Base-by-base conservation (phyloP, 2,888 invertebrate species). In the Bhutanitis thaidina region DNA sequence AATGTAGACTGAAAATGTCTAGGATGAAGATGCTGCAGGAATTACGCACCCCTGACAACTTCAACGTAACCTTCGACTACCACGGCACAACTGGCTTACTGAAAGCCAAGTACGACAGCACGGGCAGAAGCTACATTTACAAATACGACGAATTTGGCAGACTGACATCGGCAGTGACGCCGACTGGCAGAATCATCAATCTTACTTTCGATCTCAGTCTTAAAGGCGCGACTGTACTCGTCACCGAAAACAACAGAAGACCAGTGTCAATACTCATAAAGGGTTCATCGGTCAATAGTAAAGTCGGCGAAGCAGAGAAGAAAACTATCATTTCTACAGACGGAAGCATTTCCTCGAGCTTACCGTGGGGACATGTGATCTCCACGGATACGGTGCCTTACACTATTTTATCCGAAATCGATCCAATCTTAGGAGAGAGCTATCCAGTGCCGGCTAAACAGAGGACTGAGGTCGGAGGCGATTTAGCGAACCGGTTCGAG, bases 121-220 rank as follows among this genome's bases (percentile, higher is more conserved):
- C 96, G 1, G 97, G 97, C 1, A 91, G 97, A 58, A 96, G 96
- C 62, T 96, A 96, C 71, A 96, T 97, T 14, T 98, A 98, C 77
- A 96, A 96, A 69, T 98, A 98, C 69, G 98, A 98, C 71, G 96
- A 96, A 72, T 98, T 97, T 70, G 98, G 98, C 1, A 92, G 98
- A 50, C 88, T 98, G 1, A 96, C 96, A 1, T 95, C 95, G 9
- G 97, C 97, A 0, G 96, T 98, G 0, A 97, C 97, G 5, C 98
- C 98, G 0, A 98, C 98, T n/a, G 98, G 98, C 5, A 94, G 97
- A 83, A 94, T 97, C 13, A 96, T 97, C 47, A 94, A 94, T 54
- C 82, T 97, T 0, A 94, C 94, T 3, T 97, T 97, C 69, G 97
- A 97, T 79, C 89, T 97, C n/a, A 97, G 96, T 67, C 86, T 96